Percentiles rank a stretch among this genome's conserved stretches.
Conservation (phyloP, 2,113 vertebrate species). For the Ranitomeya imitator region DNA sequence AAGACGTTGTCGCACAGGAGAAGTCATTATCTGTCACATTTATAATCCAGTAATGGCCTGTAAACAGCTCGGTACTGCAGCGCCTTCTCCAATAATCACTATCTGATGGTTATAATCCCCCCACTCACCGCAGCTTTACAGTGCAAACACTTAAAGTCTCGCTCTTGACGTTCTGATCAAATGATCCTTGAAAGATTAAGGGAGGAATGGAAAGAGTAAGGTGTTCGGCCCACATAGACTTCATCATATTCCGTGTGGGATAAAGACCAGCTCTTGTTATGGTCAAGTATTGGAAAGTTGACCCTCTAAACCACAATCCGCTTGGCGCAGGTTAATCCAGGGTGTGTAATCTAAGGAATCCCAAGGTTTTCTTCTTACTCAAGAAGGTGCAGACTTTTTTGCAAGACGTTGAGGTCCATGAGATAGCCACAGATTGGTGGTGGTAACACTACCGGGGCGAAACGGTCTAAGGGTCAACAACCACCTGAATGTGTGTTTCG, state of each 20-base stretch:
- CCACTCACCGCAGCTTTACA: not conserved
- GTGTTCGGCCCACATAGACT: not conserved
- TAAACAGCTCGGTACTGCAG: not conserved
- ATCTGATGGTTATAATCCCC: slow-evolving; percentile 4
- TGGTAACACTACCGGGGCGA: too few species aligned
- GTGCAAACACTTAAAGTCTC: not conserved
- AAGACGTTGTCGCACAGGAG: not conserved
- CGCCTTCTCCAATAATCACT: not conserved
- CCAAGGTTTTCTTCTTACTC: too few species aligned
- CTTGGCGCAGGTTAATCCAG: too few species aligned
- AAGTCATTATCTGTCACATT: not conserved
- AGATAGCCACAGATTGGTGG: too few species aligned
- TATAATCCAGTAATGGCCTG: slow-evolving; percentile 11
- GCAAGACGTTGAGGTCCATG: too few species aligned
- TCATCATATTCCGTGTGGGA: not conserved
- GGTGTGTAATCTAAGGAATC: too few species aligned
- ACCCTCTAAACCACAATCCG: too few species aligned
- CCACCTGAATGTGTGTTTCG: too few species aligned
- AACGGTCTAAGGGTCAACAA: too few species aligned
- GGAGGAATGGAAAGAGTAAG: not conserved
- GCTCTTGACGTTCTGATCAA: not conserved
- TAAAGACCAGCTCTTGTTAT: too few species aligned
- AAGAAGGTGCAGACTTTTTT: too few species aligned
- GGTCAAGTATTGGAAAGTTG: too few species aligned
- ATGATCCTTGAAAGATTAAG: slow-evolving; percentile 11